phyloP scores from a whole-genome alignment of 2,797 vertebrate species.

The Taeniopygia guttata region DNA sequence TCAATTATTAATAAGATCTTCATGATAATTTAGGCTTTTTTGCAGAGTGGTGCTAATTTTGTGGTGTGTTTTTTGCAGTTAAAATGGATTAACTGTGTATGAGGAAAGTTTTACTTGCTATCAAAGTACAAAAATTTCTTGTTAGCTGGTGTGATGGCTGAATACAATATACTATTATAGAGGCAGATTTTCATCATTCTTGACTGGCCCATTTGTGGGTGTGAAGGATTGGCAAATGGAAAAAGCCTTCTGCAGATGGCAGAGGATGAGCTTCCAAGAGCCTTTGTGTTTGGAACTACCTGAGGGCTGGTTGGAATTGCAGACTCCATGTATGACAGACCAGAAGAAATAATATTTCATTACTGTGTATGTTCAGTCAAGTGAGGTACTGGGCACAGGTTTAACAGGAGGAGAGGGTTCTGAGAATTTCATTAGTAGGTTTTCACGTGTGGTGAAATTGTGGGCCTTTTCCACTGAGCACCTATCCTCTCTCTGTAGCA shows the following conservation, averaged over 20 bases:
- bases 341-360: neutral
- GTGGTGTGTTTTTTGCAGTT: neutral
- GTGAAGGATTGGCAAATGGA: neutral
- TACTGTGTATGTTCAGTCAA: neutral
- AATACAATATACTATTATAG: neutral
- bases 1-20: neutral
- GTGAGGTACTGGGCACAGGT: neutral
- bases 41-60: neutral
- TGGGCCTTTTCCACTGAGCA: neutral
- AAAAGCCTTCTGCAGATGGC: neutral
- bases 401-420: neutral
- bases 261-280: neutral
- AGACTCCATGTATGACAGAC: neutral
- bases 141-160: neutral
- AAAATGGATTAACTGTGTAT: neutral
- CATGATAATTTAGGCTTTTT: neutral
- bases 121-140: neutral
- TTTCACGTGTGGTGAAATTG: neutral
- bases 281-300: neutral
- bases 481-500: neutral
- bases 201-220: neutral
- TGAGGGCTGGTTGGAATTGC: neutral
- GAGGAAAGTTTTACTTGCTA: neutral
- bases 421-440: neutral
- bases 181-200: neutral